Percentiles rank a stretch among this genome's conserved stretches.
These are phyloP conservation scores for Brevimyrus niger DNA, from an alignment of 2,113 vertebrate genomes.

Conservation along the genomic window DNA sequence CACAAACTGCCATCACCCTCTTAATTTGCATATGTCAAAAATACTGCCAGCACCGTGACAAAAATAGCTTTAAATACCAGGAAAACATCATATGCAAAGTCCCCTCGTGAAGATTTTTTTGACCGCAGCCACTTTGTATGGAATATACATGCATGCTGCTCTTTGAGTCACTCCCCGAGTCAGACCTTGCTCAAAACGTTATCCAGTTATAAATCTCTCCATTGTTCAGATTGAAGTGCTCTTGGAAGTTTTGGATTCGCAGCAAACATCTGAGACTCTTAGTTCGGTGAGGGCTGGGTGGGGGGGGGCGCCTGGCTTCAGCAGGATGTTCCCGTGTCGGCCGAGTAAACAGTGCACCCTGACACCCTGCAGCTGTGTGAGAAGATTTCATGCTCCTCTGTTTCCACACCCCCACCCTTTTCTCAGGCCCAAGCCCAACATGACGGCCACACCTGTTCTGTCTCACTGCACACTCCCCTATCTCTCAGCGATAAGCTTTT, in stretches of 20 bases:
- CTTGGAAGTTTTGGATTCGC: not conserved
- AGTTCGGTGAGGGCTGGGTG: not conserved
- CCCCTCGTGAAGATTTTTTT: not conserved
- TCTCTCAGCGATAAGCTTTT: constrained; percentile 43
- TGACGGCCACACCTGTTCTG: constrained; percentile 36
- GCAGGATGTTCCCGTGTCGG: not conserved
- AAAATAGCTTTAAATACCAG: not conserved
- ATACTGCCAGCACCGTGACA: not conserved
- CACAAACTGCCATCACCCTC: constrained; percentile 1
- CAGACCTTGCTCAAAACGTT: not conserved
- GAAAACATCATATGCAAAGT: not conserved
- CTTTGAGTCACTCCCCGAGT: not conserved
- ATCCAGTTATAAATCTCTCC: not conserved
- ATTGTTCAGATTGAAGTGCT: not conserved
- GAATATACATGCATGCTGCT: not conserved
- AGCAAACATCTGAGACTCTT: not conserved
- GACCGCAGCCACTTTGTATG: not conserved
- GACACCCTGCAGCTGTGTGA: constrained; percentile 10
- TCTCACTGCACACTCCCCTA: constrained; percentile 49
- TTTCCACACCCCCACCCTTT: not conserved
- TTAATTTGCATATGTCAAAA: not conserved
- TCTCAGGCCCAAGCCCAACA: not conserved
- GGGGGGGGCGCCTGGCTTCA: too few species aligned
- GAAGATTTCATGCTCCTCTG: not conserved
- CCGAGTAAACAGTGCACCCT: not conserved